Conservation (phyloP, 2,113 vertebrate species). For the Gallinago jamesoni region DNA sequence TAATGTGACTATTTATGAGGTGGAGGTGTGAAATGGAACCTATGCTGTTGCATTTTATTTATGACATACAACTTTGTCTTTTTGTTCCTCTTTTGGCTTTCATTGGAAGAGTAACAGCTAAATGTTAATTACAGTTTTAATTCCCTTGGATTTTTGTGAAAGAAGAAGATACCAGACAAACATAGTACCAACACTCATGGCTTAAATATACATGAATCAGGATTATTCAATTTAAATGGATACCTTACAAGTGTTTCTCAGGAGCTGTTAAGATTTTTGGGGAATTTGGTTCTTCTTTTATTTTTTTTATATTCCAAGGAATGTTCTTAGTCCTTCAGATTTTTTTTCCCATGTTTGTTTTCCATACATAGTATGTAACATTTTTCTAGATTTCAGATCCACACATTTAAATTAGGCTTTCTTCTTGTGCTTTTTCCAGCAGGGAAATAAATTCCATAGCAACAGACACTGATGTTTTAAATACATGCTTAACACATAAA, state of each 20-base stretch:
- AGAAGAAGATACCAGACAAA: not conserved
- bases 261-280: not conserved
- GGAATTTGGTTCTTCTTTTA: not conserved
- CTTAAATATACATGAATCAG: not conserved
- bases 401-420: not conserved
- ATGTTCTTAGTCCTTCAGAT: not conserved
- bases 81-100: not conserved
- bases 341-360: accelerated
- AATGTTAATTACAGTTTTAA: not conserved
- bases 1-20: not conserved
- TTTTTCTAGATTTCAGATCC: not conserved
- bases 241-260: not conserved
- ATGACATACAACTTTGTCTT: not conserved
- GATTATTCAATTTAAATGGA: not conserved
- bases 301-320: not conserved
- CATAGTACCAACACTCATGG: not conserved
- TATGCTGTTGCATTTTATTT: not conserved
- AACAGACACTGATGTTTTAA: not conserved
- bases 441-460: not conserved
- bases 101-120: not conserved
- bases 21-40: not conserved
- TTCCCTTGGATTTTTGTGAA: not conserved
- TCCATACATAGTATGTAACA: not conserved
- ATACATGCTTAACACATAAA: not conserved
- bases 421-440: not conserved